A percentile compares a stretch with the other conserved stretches of the same genome.
Evolutionary conservation across 2,797 vertebrate genomes (phyloP).

Genomic region (Chanos chanos): DNA sequence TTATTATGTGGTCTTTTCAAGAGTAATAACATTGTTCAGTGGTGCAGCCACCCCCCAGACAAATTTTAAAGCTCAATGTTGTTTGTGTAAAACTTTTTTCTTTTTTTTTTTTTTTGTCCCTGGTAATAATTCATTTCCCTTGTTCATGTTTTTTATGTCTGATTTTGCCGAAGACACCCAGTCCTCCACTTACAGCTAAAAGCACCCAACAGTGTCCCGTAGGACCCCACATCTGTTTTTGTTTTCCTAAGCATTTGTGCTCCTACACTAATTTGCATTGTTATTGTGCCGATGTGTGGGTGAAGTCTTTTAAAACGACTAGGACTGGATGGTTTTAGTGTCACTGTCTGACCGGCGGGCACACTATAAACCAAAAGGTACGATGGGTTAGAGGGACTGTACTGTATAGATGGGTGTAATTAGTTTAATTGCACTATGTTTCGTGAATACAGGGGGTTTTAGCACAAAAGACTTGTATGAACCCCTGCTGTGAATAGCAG

Average conservation of each 20-base stretch:
- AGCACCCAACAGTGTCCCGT: conserved; percentile 1
- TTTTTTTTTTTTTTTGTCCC: neutral
- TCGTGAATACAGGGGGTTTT: too few relatives aligned
- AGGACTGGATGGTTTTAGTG: neutral
- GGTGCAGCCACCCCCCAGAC: too few relatives aligned
- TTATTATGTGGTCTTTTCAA: neutral
- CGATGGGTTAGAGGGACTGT: too few relatives aligned
- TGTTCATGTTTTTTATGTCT: neutral
- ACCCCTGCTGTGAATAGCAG: too few relatives aligned
- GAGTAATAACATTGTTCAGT: neutral
- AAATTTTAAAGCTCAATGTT: too few relatives aligned
- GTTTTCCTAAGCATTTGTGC: neutral
- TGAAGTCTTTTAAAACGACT: neutral
- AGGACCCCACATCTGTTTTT: conserved; percentile 29
- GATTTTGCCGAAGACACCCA: neutral
- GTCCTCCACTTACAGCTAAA: conserved; percentile 12
- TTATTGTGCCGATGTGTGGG: conserved; percentile 6
- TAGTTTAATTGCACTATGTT: too few relatives aligned
- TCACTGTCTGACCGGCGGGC: neutral
- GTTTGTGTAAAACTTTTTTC: neutral
- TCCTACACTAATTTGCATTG: too few relatives aligned
- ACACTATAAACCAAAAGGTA: neutral
- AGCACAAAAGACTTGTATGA: too few relatives aligned
- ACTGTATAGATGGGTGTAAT: too few relatives aligned
- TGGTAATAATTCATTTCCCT: too few relatives aligned